phyloP scores from a whole-genome alignment of 2,113 vertebrate species.

The Dasyornis broadbenti region DNA sequence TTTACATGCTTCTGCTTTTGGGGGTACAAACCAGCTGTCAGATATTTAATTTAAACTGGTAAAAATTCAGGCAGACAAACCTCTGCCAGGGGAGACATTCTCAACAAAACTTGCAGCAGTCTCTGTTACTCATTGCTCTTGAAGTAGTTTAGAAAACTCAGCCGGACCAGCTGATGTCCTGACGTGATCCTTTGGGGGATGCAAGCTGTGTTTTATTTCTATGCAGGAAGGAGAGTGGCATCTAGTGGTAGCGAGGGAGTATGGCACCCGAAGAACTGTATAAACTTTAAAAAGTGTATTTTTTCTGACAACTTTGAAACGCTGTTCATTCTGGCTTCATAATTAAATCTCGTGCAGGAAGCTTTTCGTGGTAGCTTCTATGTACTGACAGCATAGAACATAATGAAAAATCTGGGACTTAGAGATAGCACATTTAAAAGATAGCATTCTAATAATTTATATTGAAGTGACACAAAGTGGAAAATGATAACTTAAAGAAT shows the following conservation, averaged over 20 bases:
- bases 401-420: background rate
- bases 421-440: no score
- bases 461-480: background rate
- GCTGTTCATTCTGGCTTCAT: background rate
- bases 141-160: background rate
- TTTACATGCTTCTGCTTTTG: background rate
- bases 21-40: background rate
- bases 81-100: background rate
- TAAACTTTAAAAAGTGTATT: background rate
- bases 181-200: background rate
- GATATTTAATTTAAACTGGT: background rate
- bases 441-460: background rate
- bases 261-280: background rate
- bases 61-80: background rate
- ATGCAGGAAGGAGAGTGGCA: constrained; percentile 37
- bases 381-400: background rate
- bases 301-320: background rate
- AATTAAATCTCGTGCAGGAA: background rate
- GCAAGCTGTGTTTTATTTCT: background rate
- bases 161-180: background rate
- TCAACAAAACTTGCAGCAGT: background rate
- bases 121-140: background rate
- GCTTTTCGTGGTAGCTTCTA: background rate
- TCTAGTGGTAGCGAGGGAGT: constrained; percentile 29
- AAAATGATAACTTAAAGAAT: background rate